Evolutionary conservation across 2,888 invertebrate genomes (phyloP).

Genomic region (Tenthredo mesomela): DNA sequence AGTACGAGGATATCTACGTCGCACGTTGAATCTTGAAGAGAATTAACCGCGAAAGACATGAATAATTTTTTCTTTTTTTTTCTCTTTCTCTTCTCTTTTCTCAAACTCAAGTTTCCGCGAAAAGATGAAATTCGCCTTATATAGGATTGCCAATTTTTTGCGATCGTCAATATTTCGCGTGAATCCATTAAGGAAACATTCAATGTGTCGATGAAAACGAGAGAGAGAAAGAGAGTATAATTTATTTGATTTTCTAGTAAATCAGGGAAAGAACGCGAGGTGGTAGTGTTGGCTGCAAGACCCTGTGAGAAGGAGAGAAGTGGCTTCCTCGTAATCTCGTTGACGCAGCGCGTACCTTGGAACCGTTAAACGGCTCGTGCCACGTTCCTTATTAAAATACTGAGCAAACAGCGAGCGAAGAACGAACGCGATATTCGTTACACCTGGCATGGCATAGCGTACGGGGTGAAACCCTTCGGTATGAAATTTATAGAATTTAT

Average conservation of each 20-base stretch:
- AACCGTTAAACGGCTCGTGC: slow-evolving; percentile 69
- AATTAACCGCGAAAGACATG: not conserved
- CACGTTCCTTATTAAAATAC: slow-evolving; percentile 69
- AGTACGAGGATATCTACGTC: slow-evolving; percentile 10
- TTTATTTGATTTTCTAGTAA: slow-evolving; percentile 8
- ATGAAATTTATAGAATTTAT: slow-evolving; percentile 44
- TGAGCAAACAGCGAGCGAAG: slow-evolving; percentile 61
- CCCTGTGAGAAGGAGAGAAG: not conserved
- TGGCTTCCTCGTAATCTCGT: slow-evolving; percentile 67
- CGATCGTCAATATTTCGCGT: not conserved
- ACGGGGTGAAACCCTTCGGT: not conserved
- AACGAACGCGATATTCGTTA: slow-evolving; percentile 51
- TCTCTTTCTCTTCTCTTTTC: not conserved
- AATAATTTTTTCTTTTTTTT: not conserved
- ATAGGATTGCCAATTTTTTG: not conserved
- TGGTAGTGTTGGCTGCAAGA: not conserved
- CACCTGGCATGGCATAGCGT: slow-evolving; percentile 35
- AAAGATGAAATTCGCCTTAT: not conserved
- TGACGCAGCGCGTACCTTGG: slow-evolving; percentile 67
- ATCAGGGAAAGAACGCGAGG: slow-evolving; percentile 18
- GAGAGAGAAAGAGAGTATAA: not conserved
- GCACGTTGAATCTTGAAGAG: slow-evolving; percentile 11
- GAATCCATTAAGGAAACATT: not conserved
- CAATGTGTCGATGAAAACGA: not conserved
- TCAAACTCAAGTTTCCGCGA: not conserved